Conservation (phyloP, 2,888 invertebrate genomes). For the Microctonus hyperodae region DNA sequence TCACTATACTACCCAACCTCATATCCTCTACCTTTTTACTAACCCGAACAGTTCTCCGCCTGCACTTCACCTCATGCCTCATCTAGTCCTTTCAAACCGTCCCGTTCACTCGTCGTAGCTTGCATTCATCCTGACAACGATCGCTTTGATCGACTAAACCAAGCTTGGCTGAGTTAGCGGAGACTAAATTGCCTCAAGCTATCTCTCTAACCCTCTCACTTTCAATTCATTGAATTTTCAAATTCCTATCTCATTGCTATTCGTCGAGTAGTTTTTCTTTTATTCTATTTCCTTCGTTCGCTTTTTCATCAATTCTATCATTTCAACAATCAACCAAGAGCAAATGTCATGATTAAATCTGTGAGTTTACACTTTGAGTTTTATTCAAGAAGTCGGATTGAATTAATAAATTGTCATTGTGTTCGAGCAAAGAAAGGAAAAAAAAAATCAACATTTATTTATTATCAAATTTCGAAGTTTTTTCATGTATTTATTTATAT, state of each 20-base stretch:
- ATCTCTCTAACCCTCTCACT: not conserved
- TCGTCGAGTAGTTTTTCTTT: no score
- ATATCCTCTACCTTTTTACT: slow-evolving; percentile 30
- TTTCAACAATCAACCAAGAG: not conserved
- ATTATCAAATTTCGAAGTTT: not conserved
- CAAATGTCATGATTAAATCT: not conserved
- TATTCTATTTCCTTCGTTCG: not conserved
- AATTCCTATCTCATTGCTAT: not conserved
- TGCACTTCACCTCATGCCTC: not conserved
- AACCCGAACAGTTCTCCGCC: slow-evolving; percentile 8
- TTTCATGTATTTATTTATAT: not conserved
- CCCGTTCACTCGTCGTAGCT: not conserved
- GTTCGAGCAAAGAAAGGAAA: not conserved
- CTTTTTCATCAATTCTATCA: not conserved
- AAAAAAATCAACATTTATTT: not conserved
- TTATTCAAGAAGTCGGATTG: not conserved
- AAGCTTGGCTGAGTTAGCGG: not conserved
- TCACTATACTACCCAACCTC: not conserved
- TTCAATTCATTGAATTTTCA: slow-evolving; percentile 3
- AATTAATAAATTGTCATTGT: not conserved
- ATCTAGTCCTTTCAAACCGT: not conserved
- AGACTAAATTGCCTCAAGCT: slow-evolving; percentile 8
- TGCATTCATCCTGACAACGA: slow-evolving; percentile 9
- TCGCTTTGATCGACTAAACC: slow-evolving; percentile 14
- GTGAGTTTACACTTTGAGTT: not conserved